Evolutionary conservation across 2,888 invertebrate species (phyloP).

Genomic region (Acanthosepion pharaonis): DNA sequence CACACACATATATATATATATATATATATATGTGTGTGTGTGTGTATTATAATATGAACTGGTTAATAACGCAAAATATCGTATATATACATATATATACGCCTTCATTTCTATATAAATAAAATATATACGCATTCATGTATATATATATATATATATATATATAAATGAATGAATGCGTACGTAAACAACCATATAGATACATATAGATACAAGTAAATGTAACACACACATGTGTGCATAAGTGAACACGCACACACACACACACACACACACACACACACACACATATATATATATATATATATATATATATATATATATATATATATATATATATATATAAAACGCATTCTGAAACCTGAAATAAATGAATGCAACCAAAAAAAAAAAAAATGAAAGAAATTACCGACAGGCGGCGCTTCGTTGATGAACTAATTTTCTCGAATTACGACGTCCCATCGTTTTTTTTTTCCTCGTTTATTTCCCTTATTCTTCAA

Average conservation of each 20-base stretch:
- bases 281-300: too few species aligned
- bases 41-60: not conserved
- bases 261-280: too few species aligned
- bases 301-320: too few species aligned
- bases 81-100: not conserved
- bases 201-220: too few species aligned
- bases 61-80: not conserved
- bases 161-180: too few species aligned
- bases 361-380: too few species aligned
- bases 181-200: too few species aligned
- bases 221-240: too few species aligned
- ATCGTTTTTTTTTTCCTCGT: not conserved
- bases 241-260: too few species aligned
- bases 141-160: too few species aligned
- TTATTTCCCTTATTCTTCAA: not conserved
- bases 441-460: not conserved
- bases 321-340: too few species aligned
- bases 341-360: not conserved
- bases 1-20: not conserved
- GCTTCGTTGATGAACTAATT: not conserved
- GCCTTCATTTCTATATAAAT: not conserved
- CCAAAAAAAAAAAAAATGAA: not conserved
- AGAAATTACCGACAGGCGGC: not conserved
- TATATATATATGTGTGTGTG: not conserved
- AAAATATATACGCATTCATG: too few species aligned